Evolutionary conservation across 2,113 vertebrate genomes (phyloP).

Genomic region (Colossoma macropomum): DNA sequence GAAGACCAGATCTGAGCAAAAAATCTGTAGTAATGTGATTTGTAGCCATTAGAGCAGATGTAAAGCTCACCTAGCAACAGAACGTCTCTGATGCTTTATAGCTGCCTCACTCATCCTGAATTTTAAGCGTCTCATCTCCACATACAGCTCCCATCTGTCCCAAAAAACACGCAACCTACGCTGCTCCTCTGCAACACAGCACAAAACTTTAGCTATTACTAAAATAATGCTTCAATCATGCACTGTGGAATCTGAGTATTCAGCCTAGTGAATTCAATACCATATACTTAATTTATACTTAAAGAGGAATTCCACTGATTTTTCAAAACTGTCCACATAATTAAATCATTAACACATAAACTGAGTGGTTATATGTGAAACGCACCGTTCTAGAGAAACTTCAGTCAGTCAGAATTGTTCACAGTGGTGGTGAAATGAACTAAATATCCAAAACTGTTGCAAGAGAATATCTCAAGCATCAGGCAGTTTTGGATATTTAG

Average conservation of each 20-base stretch:
- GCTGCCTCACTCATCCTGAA: slow-evolving; percentile 73
- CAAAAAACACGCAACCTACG: slow-evolving; percentile 69
- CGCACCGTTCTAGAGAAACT: no score
- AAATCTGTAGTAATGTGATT: not conserved
- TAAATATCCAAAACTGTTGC: no score
- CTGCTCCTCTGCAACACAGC: slow-evolving; percentile 61
- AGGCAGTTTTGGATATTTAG: no score
- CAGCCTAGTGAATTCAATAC: not conserved
- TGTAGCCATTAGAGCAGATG: not conserved
- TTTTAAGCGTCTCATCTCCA: slow-evolving; percentile 77
- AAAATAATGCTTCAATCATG: slow-evolving; percentile 3
- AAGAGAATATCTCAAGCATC: no score
- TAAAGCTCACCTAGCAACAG: slow-evolving; percentile 75
- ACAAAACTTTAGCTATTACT: slow-evolving; percentile 21
- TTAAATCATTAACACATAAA: no score
- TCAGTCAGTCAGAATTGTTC: no score
- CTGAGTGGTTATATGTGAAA: no score
- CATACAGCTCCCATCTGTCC: slow-evolving; percentile 83
- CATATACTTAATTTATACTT: not conserved
- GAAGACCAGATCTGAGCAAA: no score
- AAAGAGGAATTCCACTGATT: not conserved
- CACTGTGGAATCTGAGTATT: not conserved
- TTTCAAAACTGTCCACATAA: no score
- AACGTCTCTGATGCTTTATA: slow-evolving; percentile 70
- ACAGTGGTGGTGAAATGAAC: no score